Evolutionary conservation across 2,888 invertebrate genomes (phyloP).

Genomic region (Ichneumon xanthorius): DNA sequence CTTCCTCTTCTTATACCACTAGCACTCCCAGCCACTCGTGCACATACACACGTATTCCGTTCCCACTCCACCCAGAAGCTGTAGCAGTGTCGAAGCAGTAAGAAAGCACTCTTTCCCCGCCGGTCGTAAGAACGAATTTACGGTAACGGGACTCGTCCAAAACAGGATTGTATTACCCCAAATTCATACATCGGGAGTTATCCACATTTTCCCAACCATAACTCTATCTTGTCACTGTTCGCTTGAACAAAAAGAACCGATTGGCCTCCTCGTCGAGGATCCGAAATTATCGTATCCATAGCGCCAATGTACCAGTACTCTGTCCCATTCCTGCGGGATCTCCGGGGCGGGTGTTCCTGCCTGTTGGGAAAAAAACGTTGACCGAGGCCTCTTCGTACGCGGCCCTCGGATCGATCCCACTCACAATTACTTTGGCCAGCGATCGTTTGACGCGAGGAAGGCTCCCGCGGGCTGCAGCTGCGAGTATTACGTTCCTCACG

Average conservation of each 20-base stretch:
- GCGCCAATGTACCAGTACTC: background rate
- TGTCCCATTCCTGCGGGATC: slow-evolving; percentile 1
- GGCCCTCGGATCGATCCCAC: slow-evolving; percentile 22
- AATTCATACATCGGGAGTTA: slow-evolving; percentile 31
- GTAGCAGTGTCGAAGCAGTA: slow-evolving; percentile 32
- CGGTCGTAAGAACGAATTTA: slow-evolving; percentile 50
- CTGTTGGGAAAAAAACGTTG: slow-evolving; percentile 35
- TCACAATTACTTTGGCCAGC: slow-evolving; percentile 37
- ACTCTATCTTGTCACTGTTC: background rate
- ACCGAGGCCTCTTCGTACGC: slow-evolving; percentile 32
- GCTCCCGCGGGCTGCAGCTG: background rate
- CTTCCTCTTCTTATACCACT: slow-evolving; percentile 14
- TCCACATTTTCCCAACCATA: background rate
- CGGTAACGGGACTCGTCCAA: slow-evolving; percentile 49
- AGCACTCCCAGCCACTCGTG: slow-evolving; percentile 14
- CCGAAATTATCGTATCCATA: slow-evolving; percentile 6
- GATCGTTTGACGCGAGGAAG: slow-evolving; percentile 20
- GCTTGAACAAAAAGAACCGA: background rate
- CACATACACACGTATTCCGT: background rate
- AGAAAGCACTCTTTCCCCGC: slow-evolving; percentile 31
- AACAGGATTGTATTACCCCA: slow-evolving; percentile 27
- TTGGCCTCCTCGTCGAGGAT: background rate
- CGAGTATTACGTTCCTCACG: slow-evolving; percentile 1
- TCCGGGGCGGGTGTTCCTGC: slow-evolving; percentile 15
- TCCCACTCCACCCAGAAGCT: slow-evolving; percentile 27